These are phyloP conservation scores for Brotula barbata DNA, from an alignment of 2,797 vertebrate genomes.

Conservation along the genomic window DNA sequence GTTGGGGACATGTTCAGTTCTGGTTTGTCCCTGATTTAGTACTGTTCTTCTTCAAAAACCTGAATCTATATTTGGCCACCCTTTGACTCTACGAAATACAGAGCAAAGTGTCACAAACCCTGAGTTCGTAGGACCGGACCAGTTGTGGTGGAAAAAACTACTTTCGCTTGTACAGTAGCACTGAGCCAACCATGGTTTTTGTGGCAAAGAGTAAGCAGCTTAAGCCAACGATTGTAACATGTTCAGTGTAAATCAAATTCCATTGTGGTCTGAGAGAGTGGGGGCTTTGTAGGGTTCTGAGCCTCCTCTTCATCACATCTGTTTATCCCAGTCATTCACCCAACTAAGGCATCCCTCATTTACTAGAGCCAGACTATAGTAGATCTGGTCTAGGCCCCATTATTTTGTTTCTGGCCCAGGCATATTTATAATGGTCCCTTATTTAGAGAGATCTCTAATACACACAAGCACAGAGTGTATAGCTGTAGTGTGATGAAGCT, in stretches of 20 bases:
- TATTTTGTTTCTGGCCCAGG: background rate
- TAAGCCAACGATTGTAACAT: slow-evolving; percentile 61
- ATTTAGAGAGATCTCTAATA: background rate
- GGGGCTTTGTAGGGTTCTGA: slow-evolving; percentile 22
- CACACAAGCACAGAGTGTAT: background rate
- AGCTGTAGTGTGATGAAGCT: slow-evolving; percentile 5
- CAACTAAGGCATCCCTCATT: background rate
- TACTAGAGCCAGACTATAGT: background rate
- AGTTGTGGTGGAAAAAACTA: too few relatives aligned
- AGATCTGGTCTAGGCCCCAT: background rate
- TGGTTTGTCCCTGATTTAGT: too few relatives aligned
- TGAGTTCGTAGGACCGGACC: too few relatives aligned
- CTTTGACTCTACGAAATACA: background rate
- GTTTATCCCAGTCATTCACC: slow-evolving; percentile 16
- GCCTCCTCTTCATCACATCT: slow-evolving; percentile 41
- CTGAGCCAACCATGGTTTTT: slow-evolving; percentile 23
- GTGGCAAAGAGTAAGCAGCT: slow-evolving; percentile 63
- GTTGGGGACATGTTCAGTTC: too few relatives aligned
- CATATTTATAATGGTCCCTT: background rate
- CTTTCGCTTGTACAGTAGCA: background rate
- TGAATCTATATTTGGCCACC: too few relatives aligned
- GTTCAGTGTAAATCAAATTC: slow-evolving; percentile 46
- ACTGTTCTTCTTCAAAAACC: too few relatives aligned
- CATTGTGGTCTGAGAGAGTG: slow-evolving; percentile 4
- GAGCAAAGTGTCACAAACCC: background rate